phyloP scores from a whole-genome alignment of 2,113 vertebrate genomes.

The Onychostruthus taczanowskii region DNA sequence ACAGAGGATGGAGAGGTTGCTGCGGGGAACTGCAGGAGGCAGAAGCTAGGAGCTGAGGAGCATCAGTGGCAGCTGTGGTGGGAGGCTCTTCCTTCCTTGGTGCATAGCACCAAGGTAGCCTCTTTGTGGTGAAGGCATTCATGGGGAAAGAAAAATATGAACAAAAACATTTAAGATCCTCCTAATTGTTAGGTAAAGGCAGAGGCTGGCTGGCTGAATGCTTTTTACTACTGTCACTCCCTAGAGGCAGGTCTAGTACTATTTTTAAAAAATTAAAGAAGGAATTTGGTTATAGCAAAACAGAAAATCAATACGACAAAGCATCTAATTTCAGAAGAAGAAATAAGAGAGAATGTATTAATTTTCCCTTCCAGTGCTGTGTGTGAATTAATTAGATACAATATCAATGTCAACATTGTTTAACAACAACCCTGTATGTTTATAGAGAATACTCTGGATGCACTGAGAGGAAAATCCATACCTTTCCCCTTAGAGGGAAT shows the following conservation, averaged over 20 bases:
- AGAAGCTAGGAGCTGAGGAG: neutral
- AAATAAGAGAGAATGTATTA: neutral
- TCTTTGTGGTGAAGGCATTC: neutral
- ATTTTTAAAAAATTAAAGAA: neutral
- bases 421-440: neutral
- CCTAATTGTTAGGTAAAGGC: neutral
- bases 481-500: neutral
- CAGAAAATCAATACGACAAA: neutral
- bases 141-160: neutral
- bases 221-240: neutral
- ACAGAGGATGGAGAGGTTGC: neutral
- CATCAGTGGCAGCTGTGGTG: neutral
- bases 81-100: neutral
- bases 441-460: neutral
- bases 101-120: neutral
- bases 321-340: neutral
- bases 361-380: neutral
- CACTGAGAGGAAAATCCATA: neutral
- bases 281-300: neutral
- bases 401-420: neutral
- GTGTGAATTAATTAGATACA: neutral
- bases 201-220: neutral
- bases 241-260: neutral
- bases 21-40: neutral
- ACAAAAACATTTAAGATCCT: neutral